phyloP scores from a whole-genome alignment of 2,797 vertebrate genomes.

The Squalus acanthias region DNA sequence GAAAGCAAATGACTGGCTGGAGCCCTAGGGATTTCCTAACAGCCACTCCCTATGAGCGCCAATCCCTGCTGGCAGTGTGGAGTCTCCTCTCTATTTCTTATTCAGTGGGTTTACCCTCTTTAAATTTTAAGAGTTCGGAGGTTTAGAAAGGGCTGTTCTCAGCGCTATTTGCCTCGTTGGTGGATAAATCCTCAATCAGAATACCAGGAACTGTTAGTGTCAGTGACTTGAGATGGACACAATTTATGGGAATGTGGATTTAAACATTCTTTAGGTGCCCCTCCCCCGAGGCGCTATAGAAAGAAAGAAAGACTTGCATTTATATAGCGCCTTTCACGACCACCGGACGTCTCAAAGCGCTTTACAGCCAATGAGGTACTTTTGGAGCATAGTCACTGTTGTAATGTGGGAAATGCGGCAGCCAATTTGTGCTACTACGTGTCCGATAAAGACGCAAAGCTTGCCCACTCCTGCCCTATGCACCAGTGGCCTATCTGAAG shows the following conservation, averaged over 20 bases:
- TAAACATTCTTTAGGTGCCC: not conserved
- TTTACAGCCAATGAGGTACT: too few species aligned
- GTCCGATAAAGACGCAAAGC: not conserved
- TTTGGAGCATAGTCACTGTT: too few species aligned
- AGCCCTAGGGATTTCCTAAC: too few species aligned
- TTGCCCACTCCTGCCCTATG: not conserved
- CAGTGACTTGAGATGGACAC: not conserved
- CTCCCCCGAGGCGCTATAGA: not conserved
- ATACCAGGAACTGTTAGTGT: too few species aligned
- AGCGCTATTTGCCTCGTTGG: not conserved
- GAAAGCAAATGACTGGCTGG: not conserved
- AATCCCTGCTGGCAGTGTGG: not conserved
- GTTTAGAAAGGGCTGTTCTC: not conserved
- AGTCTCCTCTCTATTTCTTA: not conserved
- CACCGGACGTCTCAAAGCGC: too few species aligned
- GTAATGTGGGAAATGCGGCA: too few species aligned
- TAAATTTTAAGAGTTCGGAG: not conserved
- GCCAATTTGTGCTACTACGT: not conserved
- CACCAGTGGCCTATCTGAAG: not conserved
- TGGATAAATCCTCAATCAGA: not conserved
- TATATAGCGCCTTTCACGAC: too few species aligned
- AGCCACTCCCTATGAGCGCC: not conserved
- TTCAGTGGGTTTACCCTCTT: not conserved
- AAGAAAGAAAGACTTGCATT: too few species aligned
- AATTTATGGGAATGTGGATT: not conserved